These are phyloP conservation scores for Tautogolabrus adspersus DNA, from an alignment of 2,113 vertebrate species.

Conservation along the genomic window DNA sequence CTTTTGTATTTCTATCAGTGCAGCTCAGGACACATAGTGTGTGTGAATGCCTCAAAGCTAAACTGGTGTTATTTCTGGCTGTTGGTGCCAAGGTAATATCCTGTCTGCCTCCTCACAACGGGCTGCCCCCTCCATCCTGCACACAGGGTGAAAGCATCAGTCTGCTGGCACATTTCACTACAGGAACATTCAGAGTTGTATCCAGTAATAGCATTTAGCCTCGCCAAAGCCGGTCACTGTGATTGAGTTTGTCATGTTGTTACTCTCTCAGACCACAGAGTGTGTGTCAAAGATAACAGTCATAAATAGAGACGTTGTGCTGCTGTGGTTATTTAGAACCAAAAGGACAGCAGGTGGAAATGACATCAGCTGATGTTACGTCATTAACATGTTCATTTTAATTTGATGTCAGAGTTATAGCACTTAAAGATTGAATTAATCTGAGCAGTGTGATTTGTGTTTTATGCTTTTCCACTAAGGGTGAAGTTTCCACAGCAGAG, in stretches of 20 bases:
- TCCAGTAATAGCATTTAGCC: slow-evolving; percentile 33
- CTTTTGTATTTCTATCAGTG: slow-evolving; percentile 46
- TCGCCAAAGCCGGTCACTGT: neutral
- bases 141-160: slow-evolving; percentile 23
- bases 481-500: neutral
- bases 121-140: neutral
- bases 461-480: neutral
- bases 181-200: slow-evolving; percentile 13
- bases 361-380: neutral
- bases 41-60: slow-evolving; percentile 88
- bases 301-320: neutral
- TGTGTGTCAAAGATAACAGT: slow-evolving; percentile 40
- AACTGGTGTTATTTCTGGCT: slow-evolving; percentile 72
- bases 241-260: slow-evolving; percentile 17
- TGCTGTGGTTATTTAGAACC: neutral
- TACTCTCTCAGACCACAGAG: neutral
- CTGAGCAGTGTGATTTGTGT: neutral
- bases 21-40: slow-evolving; percentile 70
- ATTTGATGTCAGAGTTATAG: neutral
- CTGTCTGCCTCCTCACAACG: slow-evolving; percentile 54
- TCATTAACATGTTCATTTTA: neutral
- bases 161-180: slow-evolving; percentile 13
- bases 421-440: neutral
- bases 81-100: slow-evolving; percentile 66
- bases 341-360: neutral